Evolutionary conservation across 2,797 vertebrate species (phyloP).

Genomic region (Lagorchestes hirsutus): DNA sequence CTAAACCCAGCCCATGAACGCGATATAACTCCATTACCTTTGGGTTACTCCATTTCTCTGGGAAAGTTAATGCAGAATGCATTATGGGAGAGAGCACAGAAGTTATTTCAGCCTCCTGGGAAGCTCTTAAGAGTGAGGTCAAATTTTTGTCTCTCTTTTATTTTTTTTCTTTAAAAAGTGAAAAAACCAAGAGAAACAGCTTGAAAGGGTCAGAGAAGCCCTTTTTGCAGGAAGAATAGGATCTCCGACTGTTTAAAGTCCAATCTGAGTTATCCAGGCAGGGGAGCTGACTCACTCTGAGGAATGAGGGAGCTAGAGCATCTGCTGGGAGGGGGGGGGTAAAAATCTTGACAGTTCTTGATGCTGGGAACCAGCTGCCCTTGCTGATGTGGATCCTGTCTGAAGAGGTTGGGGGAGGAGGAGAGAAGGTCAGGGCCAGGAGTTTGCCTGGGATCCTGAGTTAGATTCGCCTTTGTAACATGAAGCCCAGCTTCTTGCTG

Average conservation of each 20-base stretch:
- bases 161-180: background rate
- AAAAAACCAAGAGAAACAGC: background rate
- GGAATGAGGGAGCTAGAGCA: background rate
- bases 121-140: background rate
- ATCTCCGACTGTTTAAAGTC: background rate
- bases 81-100: background rate
- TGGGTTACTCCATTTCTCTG: background rate
- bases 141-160: background rate
- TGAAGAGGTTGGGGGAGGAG: background rate
- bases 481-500: background rate
- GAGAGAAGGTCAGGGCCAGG: background rate
- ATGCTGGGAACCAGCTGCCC: background rate
- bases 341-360: background rate
- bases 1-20: background rate
- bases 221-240: background rate
- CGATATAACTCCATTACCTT: background rate
- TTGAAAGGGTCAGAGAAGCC: background rate
- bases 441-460: background rate
- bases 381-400: background rate
- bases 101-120: background rate
- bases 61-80: background rate
- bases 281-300: background rate
- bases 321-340: background rate
- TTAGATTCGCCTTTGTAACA: background rate
- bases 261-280: background rate